A percentile compares a stretch with the other conserved stretches of the same genome.
These are phyloP conservation scores for Picus viridis DNA, from an alignment of 2,797 vertebrate species.

Conservation along the genomic window DNA sequence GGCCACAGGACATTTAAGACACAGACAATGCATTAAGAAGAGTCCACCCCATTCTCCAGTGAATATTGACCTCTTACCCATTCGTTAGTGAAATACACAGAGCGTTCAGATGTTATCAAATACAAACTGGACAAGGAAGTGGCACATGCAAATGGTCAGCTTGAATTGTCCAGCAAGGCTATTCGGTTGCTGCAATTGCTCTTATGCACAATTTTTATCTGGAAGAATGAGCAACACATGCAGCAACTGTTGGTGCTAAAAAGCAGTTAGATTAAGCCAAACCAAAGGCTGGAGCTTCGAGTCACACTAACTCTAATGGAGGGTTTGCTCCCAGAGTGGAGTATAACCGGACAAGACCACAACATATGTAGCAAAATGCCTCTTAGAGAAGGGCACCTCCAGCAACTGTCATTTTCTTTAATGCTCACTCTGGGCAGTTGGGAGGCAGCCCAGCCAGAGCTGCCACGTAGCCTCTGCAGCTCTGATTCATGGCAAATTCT, in stretches of 20 bases:
- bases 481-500: not conserved
- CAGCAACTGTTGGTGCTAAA: not conserved
- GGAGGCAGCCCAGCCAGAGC: not conserved
- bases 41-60: not conserved
- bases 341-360: constrained; percentile 56
- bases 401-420: constrained; percentile 60
- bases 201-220: not conserved
- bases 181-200: not conserved
- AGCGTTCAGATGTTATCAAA: not conserved
- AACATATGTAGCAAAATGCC: constrained; percentile 58
- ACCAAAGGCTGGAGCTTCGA: constrained; percentile 14
- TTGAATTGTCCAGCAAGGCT: not conserved
- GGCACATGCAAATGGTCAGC: not conserved
- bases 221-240: not conserved
- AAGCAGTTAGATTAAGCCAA: not conserved
- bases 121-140: not conserved
- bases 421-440: constrained; percentile 21
- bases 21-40: not conserved
- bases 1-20: not conserved
- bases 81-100: not conserved
- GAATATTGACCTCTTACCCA: not conserved
- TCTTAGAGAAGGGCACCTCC: constrained; percentile 8
- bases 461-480: not conserved
- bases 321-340: not conserved
- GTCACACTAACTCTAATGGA: not conserved